A percentile compares a stretch with the other conserved stretches of the same genome.
Evolutionary conservation across 2,113 vertebrate genomes (phyloP).

Genomic region (Himantopus leucocephalus): DNA sequence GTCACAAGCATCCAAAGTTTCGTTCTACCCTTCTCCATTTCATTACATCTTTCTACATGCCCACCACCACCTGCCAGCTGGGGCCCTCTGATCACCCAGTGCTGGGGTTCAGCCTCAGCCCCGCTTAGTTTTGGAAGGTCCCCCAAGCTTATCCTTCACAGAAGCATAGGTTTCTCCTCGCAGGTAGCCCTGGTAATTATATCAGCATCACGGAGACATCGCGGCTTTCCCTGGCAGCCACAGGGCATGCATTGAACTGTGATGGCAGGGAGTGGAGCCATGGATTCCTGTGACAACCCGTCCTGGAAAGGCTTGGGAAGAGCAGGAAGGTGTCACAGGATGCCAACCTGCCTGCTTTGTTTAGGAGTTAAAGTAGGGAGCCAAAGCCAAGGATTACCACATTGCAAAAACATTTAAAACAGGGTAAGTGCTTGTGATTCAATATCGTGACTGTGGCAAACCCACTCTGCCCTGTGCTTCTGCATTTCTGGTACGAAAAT

Average conservation of each 20-base stretch:
- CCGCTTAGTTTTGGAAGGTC: not conserved
- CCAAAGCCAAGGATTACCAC: not conserved
- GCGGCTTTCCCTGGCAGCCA: rapidly evolving
- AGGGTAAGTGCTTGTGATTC: not conserved
- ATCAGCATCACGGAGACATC: not conserved
- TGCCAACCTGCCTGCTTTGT: rapidly evolving
- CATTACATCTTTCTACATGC: rapidly evolving
- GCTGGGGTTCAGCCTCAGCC: rapidly evolving
- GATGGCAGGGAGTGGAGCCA: not conserved
- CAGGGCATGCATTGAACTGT: rapidly evolving
- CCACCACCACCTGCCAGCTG: not conserved
- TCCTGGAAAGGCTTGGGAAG: not conserved
- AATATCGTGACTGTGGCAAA: not conserved
- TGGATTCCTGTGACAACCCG: not conserved
- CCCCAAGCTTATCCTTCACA: not conserved
- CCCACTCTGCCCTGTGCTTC: not conserved
- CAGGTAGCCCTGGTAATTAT: not conserved
- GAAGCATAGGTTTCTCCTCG: not conserved
- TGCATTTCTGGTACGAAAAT: not conserved
- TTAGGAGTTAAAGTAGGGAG: not conserved
- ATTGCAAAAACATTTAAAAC: not conserved
- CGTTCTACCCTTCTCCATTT: not conserved
- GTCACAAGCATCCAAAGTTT: not conserved
- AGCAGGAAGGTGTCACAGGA: not conserved
- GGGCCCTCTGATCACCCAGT: rapidly evolving